Evolutionary conservation across 2,797 vertebrate genomes (phyloP).

Genomic region (Lepus oiostolus): DNA sequence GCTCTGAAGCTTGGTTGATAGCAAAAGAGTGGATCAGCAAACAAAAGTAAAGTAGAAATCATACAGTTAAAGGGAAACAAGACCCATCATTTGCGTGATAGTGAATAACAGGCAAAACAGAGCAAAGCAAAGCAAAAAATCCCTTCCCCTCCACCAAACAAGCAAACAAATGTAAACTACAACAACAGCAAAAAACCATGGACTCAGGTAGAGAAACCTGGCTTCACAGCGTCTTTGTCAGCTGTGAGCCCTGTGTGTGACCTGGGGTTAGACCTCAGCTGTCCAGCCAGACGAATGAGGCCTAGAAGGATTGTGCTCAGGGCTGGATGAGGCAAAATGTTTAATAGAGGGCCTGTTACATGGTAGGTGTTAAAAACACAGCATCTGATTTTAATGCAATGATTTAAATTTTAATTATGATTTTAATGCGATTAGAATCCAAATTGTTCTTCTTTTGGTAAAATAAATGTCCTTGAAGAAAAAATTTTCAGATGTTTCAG

Average conservation of each 20-base stretch:
- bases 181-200: background rate
- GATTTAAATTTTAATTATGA: background rate
- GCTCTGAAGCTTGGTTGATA: background rate
- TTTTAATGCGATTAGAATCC: background rate
- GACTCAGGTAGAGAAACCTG: background rate
- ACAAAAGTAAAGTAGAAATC: background rate
- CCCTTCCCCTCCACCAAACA: background rate
- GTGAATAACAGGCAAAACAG: slow-evolving; percentile 28
- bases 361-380: background rate
- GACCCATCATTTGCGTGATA: background rate
- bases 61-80: background rate
- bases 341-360: background rate
- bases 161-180: background rate
- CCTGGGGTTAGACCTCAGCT: background rate
- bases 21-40: background rate
- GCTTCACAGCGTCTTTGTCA: background rate
- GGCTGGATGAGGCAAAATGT: background rate
- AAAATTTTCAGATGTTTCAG: background rate
- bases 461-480: slow-evolving; percentile 19
- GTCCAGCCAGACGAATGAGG: background rate
- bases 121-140: background rate
- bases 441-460: background rate
- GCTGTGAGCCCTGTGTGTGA: background rate
- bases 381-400: background rate
- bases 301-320: background rate